phyloP scores from a whole-genome alignment of 2,113 vertebrate species.

The Syngnathus floridae region DNA sequence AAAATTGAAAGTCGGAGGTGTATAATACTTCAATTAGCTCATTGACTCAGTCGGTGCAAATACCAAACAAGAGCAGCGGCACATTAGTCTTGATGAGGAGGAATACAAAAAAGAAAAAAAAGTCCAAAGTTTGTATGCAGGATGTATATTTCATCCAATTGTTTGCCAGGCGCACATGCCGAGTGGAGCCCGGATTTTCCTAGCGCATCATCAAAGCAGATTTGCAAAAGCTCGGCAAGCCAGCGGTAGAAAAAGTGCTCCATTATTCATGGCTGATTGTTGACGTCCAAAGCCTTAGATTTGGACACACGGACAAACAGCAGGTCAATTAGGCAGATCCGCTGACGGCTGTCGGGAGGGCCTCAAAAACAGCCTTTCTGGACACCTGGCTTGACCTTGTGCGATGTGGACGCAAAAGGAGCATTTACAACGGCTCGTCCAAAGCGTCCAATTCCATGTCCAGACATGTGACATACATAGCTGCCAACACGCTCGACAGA shows the following conservation, averaged over 20 bases:
- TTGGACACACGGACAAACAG: background rate
- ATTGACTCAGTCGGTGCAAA: background rate
- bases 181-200: background rate
- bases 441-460: background rate
- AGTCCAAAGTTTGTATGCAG: background rate
- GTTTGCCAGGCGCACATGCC: background rate
- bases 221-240: constrained; percentile 31
- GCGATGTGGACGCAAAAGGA: background rate
- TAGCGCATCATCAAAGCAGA: constrained; percentile 20
- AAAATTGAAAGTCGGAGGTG: constrained; percentile 1
- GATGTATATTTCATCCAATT: background rate
- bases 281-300: background rate
- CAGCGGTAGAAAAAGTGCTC: constrained; percentile 11
- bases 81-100: background rate
- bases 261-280: constrained; percentile 47
- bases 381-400: background rate
- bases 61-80: background rate
- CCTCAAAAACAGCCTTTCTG: no score
- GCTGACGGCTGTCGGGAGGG: background rate
- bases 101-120: background rate
- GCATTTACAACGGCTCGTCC: background rate
- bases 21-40: constrained; percentile 1
- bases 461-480: no score
- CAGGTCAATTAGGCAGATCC: background rate
- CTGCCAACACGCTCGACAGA: no score